Evolutionary conservation across 2,888 invertebrate species (phyloP), one percentile per base, ranked within the genome.

Genomic region (Chrysodeixis includens): DNA sequence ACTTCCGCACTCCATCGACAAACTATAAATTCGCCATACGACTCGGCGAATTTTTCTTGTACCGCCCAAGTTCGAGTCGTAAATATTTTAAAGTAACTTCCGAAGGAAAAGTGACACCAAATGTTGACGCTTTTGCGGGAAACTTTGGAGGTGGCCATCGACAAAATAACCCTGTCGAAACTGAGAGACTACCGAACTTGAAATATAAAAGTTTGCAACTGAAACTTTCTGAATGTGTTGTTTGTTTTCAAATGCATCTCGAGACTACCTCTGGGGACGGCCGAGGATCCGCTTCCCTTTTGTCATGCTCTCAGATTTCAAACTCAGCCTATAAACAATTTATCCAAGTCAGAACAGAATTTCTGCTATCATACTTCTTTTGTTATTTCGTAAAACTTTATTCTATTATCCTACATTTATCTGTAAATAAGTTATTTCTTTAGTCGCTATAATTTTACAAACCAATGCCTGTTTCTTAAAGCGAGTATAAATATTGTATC

Each of bases 61-160:
- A 77, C 78, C 69, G 85, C 81, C 76, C 83, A 93, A 93, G 85
- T 93, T 90, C 76, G 69, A 85, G 88, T 92, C 94, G 93, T 94
- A 94, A 94, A 95, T 95, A 95, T 94, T 94, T 94, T 94, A 94
- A 93, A 94, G 93, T 92, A 89, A 92, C 88, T 92, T 90, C 85
- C 83, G 77, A 86, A 88, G 90, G 87, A 91, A 90, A 93, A 93
- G 91, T 93, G 95, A 93, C 94, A 91, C 85, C 87, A 85, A 88
- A 87, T 89, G 92, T 92, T 94, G 92, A 93, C 92, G 92, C 87
- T 88, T 81, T 82, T 83, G 76, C 74, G 86, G 77, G 84, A 89
- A 90, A 85, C 78, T 82, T 91, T 83, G 84, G 81, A 88, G 89
- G 88, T 90, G 89, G 91, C 88, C 89, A 90, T 87, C 86, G 88